Conservation (phyloP, 2,113 vertebrate genomes). For the Pteruthius melanotis region DNA sequence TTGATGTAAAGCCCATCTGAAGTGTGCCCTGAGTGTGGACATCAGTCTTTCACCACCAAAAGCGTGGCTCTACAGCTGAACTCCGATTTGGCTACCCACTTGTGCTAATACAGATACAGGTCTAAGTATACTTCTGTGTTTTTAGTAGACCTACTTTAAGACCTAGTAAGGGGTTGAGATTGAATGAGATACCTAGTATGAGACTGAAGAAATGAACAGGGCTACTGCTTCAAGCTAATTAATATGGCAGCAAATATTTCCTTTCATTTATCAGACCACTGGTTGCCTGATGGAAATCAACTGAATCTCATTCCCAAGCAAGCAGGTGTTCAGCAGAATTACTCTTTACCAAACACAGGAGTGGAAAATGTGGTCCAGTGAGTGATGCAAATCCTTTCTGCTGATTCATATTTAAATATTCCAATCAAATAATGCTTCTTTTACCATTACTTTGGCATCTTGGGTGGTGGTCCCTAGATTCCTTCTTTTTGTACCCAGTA, state of each 20-base stretch:
- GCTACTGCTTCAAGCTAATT: background rate
- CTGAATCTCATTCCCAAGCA: background rate
- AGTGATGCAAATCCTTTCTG: background rate
- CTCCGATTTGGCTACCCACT: fast-evolving
- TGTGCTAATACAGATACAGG: background rate
- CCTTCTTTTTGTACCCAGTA: background rate
- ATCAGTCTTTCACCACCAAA: background rate
- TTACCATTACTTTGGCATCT: background rate
- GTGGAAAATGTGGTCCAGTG: background rate
- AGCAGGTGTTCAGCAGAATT: background rate
- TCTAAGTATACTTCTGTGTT: background rate
- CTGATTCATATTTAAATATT: background rate
- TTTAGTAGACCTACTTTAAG: background rate
- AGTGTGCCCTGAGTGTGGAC: background rate
- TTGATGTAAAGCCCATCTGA: background rate
- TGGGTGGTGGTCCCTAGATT: background rate
- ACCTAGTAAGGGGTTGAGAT: background rate
- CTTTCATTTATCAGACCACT: background rate
- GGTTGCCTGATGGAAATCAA: background rate
- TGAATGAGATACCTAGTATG: background rate
- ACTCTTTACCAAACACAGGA: background rate
- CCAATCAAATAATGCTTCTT: background rate
- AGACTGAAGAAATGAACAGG: background rate
- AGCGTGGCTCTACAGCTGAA: fast-evolving
- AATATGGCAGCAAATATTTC: background rate